Conservation (phyloP, 2,888 invertebrate species). For the Drosophila aldrichi region DNA sequence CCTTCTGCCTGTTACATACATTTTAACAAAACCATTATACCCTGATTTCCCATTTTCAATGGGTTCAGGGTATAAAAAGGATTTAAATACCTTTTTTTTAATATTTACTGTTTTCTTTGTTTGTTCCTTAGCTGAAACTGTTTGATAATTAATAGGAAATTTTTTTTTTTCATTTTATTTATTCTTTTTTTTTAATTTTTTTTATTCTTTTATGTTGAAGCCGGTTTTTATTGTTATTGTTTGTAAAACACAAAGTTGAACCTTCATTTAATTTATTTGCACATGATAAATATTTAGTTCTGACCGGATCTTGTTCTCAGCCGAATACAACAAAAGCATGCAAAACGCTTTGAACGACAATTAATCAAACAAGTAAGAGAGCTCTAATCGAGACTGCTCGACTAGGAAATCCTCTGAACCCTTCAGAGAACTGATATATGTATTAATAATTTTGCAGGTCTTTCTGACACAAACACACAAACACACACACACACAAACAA, state of each 20-base stretch:
- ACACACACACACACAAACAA: too few species aligned
- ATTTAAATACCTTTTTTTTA: background rate
- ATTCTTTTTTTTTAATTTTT: background rate
- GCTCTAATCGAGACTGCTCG: too few species aligned
- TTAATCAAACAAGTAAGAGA: too few species aligned
- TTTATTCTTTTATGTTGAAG: background rate
- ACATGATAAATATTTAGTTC: conserved; percentile 21
- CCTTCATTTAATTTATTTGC: conserved; percentile 51
- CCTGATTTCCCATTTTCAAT: too few species aligned
- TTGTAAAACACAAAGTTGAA: conserved; percentile 40
- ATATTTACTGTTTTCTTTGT: conserved; percentile 5
- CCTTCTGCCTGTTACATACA: too few species aligned
- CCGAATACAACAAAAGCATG: conserved; percentile 11
- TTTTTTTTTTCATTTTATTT: background rate
- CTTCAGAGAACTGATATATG: too few species aligned
- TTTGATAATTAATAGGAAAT: background rate
- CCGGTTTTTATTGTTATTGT: conserved; percentile 13
- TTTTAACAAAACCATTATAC: too few species aligned
- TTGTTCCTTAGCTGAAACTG: background rate
- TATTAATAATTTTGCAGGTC: too few species aligned
- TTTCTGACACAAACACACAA: too few species aligned
- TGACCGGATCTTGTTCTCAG: conserved; percentile 36
- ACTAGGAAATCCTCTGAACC: too few species aligned
- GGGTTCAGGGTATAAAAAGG: too few species aligned
- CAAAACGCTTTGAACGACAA: background rate